Conservation (phyloP, 2,888 invertebrate genomes). For the Tenodera sinensis region DNA sequence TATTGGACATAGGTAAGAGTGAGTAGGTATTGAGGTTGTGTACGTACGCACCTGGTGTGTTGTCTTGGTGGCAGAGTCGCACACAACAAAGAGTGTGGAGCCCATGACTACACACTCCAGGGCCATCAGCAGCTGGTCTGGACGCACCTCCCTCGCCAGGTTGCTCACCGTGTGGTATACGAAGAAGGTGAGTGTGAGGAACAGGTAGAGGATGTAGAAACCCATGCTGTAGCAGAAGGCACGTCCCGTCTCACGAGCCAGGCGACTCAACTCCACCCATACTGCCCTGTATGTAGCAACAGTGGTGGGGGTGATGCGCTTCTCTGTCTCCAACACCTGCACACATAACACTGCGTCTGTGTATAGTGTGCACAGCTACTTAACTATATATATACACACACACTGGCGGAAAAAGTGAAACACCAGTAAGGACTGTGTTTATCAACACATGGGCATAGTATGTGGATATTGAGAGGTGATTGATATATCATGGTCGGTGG, state of each 20-base stretch:
- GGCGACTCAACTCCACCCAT: not conserved
- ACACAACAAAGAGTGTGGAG: not conserved
- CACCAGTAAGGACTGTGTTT: too few species aligned
- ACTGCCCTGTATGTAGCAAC: not conserved
- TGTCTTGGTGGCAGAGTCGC: not conserved
- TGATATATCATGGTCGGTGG: too few species aligned
- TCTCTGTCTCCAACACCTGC: not conserved
- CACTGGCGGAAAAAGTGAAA: too few species aligned
- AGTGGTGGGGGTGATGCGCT: not conserved
- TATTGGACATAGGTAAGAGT: too few species aligned
- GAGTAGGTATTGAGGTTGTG: too few species aligned
- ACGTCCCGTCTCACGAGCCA: not conserved
- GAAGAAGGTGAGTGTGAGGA: slow-evolving; percentile 1
- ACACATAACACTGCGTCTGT: too few species aligned
- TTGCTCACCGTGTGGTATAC: slow-evolving; percentile 7
- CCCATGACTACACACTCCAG: not conserved
- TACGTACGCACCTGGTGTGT: not conserved
- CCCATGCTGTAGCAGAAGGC: not conserved
- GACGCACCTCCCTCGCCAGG: not conserved
- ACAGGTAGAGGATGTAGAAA: slow-evolving; percentile 8
- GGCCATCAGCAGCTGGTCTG: not conserved
- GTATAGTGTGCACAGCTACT: too few species aligned
- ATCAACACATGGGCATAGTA: too few species aligned
- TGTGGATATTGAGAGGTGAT: too few species aligned
- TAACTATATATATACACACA: too few species aligned